Evolutionary conservation across 2,888 invertebrate species (phyloP), one percentile per base, ranked within the genome.

Genomic region (Sycophila texana): DNA sequence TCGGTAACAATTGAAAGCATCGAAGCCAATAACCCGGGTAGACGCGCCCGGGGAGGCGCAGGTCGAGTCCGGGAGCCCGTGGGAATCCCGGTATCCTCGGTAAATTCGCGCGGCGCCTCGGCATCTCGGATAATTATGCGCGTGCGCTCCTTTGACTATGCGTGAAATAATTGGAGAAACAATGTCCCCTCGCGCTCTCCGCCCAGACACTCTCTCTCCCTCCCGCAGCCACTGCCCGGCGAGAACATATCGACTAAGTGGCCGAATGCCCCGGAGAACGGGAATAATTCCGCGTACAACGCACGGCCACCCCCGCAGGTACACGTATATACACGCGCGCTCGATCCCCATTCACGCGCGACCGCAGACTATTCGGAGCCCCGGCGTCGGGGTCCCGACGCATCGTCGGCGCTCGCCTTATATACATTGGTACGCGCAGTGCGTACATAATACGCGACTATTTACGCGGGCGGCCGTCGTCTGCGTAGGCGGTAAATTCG

Each of bases 401-500:
- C 20, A 20, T 12, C n/a, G n/a, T n/a, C n/a, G n/a, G n/a, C 12
- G 20, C 10, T 12, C 5, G 2, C 22, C n/a, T 1, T 12, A n/a
- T 4, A 63, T n/a, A 39, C 30, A 12, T 0, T 16, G 10, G 16
- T 30, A n/a, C 30, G 61, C 14, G 26, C 26, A n/a, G n/a, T 14
- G 30, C n/a, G 30, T 26, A 16, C 0, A 30, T 30, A 30, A 39
- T 39, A 39, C 63, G 63, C 39, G 18, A 30, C 63, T 63, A 63
- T 63, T 63, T 63, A 63, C 39, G 4, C 63, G 39, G n/a, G 60
- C 22, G 4, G 63, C 7, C 39, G 39, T 63, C 63, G 30, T 39
- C 63, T 14, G 22, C n/a, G n/a, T 30, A 53, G 0, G 18, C 53
- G 66, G 39, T 85, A 84, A 86, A 85, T 86, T 84, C 85, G 82